Evolutionary conservation across 2,888 invertebrate species (phyloP).

Genomic region (Leptopilina myrica): DNA sequence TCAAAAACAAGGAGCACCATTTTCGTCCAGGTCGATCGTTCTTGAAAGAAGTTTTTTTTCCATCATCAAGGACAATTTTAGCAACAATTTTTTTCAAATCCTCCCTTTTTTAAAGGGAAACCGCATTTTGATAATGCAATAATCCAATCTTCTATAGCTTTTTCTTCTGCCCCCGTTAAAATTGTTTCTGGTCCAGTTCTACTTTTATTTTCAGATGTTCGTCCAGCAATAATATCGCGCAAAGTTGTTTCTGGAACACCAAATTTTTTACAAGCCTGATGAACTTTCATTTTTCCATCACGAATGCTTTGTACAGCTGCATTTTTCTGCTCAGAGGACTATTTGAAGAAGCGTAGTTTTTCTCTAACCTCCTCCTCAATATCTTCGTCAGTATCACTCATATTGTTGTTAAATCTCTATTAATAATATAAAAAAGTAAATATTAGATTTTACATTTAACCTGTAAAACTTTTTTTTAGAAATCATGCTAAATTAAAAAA

Average conservation of each 20-base stretch:
- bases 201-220: conserved; percentile 4
- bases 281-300: conserved; percentile 3
- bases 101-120: background rate
- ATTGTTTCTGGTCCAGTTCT: conserved; percentile 1
- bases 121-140: conserved; percentile 8
- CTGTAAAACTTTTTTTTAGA: too few species aligned
- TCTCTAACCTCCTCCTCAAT: background rate
- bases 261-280: background rate
- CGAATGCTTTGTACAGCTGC: conserved; percentile 7
- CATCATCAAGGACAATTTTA: background rate
- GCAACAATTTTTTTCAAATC: conserved; percentile 1
- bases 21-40: conserved; percentile 58
- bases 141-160: background rate
- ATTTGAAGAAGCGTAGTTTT: conserved; percentile 3
- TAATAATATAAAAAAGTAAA: too few species aligned
- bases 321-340: background rate
- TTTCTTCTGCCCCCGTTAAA: conserved; percentile 26
- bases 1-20: conserved; percentile 61
- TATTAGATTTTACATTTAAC: too few species aligned
- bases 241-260: conserved; percentile 26
- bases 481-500: too few species aligned
- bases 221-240: conserved; percentile 8
- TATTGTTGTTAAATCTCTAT: background rate
- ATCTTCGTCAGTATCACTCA: background rate
- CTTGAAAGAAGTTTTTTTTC: conserved; percentile 47